Base-by-base conservation (phyloP, 2,888 invertebrate species). In the Cryptosula pallasiana region DNA sequence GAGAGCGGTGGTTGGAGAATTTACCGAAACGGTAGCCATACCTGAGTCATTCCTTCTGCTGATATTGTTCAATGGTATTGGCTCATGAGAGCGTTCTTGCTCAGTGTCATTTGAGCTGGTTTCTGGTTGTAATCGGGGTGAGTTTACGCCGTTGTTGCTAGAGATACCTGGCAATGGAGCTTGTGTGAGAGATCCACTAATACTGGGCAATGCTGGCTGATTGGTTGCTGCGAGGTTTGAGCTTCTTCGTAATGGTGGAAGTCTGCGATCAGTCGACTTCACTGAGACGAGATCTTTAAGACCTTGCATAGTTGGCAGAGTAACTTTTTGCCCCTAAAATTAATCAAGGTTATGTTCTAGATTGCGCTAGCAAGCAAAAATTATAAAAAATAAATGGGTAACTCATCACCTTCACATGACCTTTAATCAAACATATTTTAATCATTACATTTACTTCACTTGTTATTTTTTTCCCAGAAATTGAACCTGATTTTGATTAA, bases 251-350 rank as follows among this genome's bases (percentile, higher is more conserved):
- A 45, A 45, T 32, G 63, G 63, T 13, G 13, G 32, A 9, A 13
- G 63, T 32, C 32, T 63, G 27, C 63, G 63, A 34, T 63, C 63
- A 32, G 63, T 63, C 32, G 63, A 63, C 27, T 63, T 63, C 20
- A 63, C 63, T 29, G 63, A 63, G 32, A 63, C 63, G 1, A 32
- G 1, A 25, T 32, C 32, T 63, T 63, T 63, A 2, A 63, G 5
- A 32, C 25, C 32, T 32, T 63, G 32, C 32, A 63, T 63, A 34
- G 63, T 63, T 13, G 63, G 63, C 2, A 63, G 3, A n/a, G 29
- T 32, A 5, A 63, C 63, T 13, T 20, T 63, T 13, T 63, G 27
- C 2, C 63, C 63, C 63, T 63, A 32, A 27, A 63, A n/a, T n/a
- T n/a, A n/a, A n/a, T n/a, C n/a, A n/a, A n/a, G n/a, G n/a, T n/a